These are phyloP conservation scores for Aurelia sp. DNA, from an alignment of 30 jellyfish, hydroid and myxozoan genomes.

Conservation along the genomic window DNA sequence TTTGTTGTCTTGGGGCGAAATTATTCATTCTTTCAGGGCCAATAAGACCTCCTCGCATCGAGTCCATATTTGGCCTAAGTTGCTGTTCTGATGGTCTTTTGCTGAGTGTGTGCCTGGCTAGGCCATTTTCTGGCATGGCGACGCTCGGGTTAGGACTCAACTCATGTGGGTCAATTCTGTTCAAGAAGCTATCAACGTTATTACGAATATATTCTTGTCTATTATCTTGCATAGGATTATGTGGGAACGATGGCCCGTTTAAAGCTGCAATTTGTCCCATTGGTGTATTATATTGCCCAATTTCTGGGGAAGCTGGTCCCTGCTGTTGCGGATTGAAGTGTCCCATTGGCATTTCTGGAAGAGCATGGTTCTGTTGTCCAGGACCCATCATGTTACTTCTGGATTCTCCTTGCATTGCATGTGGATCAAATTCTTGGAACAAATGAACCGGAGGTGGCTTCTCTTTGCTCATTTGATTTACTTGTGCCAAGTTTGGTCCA, in stretches of 20 bases:
- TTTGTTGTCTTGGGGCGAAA: constrained; percentile 16
- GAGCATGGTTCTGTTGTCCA: constrained; percentile 13
- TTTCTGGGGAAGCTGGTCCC: neutral
- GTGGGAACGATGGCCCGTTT: constrained; percentile 7
- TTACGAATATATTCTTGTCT: constrained; percentile 41
- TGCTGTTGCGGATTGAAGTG: constrained; percentile 4
- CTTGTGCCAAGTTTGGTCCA: constrained; percentile 13
- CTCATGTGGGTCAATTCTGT: constrained; percentile 89
- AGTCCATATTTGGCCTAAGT: neutral
- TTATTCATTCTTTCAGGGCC: neutral
- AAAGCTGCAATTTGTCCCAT: neutral
- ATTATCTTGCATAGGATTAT: neutral
- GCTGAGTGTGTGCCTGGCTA: constrained; percentile 71
- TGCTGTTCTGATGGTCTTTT: constrained; percentile 26
- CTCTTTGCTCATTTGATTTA: constrained; percentile 32
- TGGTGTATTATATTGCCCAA: neutral
- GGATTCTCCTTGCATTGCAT: neutral
- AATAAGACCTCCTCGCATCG: neutral
- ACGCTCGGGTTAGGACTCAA: constrained; percentile 66
- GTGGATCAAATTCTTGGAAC: constrained; percentile 38
- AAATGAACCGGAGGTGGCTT: constrained; percentile 73
- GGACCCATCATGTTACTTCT: constrained; percentile 23
- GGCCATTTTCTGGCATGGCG: constrained; percentile 76
- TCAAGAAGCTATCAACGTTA: constrained; percentile 39
- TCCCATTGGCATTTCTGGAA: neutral